phyloP scores from a whole-genome alignment of 1,140 invertebrate genomes.

The Magallana gigas region DNA sequence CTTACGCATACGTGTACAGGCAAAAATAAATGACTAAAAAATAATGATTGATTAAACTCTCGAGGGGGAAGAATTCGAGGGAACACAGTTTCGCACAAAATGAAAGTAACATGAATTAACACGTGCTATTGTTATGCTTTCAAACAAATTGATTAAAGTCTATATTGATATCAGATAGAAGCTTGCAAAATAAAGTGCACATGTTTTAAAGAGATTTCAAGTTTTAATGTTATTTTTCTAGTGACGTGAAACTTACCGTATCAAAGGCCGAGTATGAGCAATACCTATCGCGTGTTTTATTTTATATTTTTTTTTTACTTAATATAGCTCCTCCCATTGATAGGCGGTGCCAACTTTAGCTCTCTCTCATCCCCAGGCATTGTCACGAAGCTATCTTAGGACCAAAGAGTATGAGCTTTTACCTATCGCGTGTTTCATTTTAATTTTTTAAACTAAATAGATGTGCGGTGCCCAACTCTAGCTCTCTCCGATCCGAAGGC shows the following conservation, averaged over 20 bases:
- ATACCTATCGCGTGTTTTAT: not conserved
- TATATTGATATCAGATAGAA: not conserved
- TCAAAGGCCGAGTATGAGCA: conserved; percentile 8
- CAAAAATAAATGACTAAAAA: not conserved
- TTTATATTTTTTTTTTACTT: conserved; percentile 18
- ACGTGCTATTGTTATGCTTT: not conserved
- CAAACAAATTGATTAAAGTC: not conserved
- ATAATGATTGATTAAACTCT: not conserved
- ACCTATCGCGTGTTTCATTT: no score
- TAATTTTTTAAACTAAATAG: no score
- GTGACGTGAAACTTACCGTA: conserved; percentile 19
- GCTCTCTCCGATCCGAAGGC: no score
- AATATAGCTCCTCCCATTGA: not conserved
- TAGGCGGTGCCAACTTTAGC: no score
- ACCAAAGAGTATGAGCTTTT: no score
- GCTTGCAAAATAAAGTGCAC: not conserved
- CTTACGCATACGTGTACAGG: no score
- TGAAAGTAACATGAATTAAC: not conserved
- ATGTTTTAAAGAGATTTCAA: conserved; percentile 6
- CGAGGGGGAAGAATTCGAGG: not conserved
- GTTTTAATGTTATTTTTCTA: not conserved
- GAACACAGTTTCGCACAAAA: conserved; percentile 1
- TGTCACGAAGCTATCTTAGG: no score
- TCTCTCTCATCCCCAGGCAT: no score
- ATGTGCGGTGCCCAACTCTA: no score